A percentile compares a stretch with the other conserved stretches of the same genome.
Evolutionary conservation across 2,888 invertebrate species (phyloP).

Genomic region (Piscicola geometra): DNA sequence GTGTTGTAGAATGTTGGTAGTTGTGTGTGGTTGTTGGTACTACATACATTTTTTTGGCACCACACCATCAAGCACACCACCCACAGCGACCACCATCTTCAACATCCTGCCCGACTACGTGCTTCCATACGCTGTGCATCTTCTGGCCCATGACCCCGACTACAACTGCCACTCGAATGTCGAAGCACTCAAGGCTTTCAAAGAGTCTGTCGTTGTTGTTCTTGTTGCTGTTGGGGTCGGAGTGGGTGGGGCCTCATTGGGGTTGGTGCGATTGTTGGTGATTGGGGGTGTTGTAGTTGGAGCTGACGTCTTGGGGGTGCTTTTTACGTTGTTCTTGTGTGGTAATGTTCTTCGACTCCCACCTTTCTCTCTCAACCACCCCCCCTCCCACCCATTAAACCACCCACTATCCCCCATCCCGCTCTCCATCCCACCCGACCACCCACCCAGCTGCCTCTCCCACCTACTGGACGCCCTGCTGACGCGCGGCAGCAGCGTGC

Average conservation of each 20-base stretch:
- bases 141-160: slow-evolving; percentile 85
- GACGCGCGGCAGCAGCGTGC: slow-evolving; percentile 85
- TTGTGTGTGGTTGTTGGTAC: too few relatives aligned
- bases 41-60: too few relatives aligned
- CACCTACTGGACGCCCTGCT: slow-evolving; percentile 90
- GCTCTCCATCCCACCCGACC: too few relatives aligned
- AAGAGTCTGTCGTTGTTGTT: slow-evolving; percentile 52
- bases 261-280: neutral
- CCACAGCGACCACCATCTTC: slow-evolving; percentile 47
- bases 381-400: too few relatives aligned
- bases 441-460: slow-evolving; percentile 72
- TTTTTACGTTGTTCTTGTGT: too few relatives aligned
- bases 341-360: too few relatives aligned
- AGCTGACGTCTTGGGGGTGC: slow-evolving; percentile 5
- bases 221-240: neutral
- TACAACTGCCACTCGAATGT: slow-evolving; percentile 74
- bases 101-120: slow-evolving; percentile 82
- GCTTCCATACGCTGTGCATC: slow-evolving; percentile 90
- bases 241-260: neutral
- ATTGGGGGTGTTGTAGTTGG: neutral
- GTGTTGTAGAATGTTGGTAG: too few relatives aligned
- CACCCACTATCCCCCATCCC: too few relatives aligned
- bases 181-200: slow-evolving; percentile 70
- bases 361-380: too few relatives aligned
- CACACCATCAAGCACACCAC: neutral